Base-by-base conservation (phyloP, 37 sponge, comb jelly and placozoan genomes). In the Tethya wilhelma region DNA sequence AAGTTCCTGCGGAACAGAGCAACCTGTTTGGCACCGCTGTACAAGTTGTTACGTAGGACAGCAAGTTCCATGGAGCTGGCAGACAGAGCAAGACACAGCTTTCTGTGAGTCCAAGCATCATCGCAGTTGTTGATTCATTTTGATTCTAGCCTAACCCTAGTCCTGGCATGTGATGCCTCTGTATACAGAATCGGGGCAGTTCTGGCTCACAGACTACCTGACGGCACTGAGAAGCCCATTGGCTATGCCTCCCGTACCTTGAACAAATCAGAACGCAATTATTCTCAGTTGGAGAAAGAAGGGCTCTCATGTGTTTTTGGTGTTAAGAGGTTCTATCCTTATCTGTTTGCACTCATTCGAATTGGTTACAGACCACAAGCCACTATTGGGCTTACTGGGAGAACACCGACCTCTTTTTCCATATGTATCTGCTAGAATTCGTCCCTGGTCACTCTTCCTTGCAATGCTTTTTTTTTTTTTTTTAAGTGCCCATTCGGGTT, bases 201-300 rank as follows among this genome's bases (percentile, higher is more conserved):
- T 19, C 14, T 49, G 14, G 9, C 53, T 19, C 81, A 69, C 57
- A n/a, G 40, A 7, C 38, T 37, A 22, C 70, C 68, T 28, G 68
- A 78, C 30, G 68, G 67, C 2, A 45, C 53, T 19, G 53, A 49
- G 33, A 28, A 46, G 67, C 68, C 79, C 2, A 78, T 64, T 36
- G 53, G 38, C 9, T 76, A 38, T 29, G 77, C 11, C 6, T 64
- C 79, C 32, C 68, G 79, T 9, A 63, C 79, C 25, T 49, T 78
- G 17, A 33, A 23, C 11, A 8, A 49, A 9, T 19, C 53, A 19
- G 53, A 49, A 49, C 9, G 14, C 5, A 9, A 5, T 49, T 78
- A 78, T 64, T 67, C 65, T 12, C 79, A 78, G 34, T 46, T 78
- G 36, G 79, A 78, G 9, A 78, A 78, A 38, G 79, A 78, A n/a